Evolutionary conservation across 2,888 invertebrate genomes (phyloP), one percentile per base, ranked within the genome.

Genomic region (Tryphoninae sp.): DNA sequence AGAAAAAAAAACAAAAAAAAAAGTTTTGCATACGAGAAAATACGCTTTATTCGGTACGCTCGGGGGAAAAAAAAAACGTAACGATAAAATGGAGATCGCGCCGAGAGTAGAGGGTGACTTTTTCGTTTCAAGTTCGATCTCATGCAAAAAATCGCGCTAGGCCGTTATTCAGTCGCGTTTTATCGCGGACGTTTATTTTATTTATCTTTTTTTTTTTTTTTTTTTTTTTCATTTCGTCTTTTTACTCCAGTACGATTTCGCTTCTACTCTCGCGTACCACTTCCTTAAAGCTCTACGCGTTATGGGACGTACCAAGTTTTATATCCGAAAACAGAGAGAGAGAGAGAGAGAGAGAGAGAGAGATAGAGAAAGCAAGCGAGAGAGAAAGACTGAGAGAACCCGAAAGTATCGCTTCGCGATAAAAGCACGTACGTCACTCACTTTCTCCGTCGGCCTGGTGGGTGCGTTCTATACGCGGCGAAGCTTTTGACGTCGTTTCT

Each of bases 371-470:
- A 7, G 33, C 4, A 6, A 33, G 33, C 4, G 6, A 33, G 33
- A 33, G 33, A 33, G 33, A 33, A 33, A 33, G 33, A 33, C 33
- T 33, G 9, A 26, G 40, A 73, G 53, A 19, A 19, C 19, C 19
- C 49, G 11, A 51, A 45, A 42, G 40, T 62, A 74, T 80, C 68
- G 71, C 13, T 59, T 53, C 19, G 62, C 64, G 22, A 59, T 68
- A 73, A 73, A 77, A 74, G 59, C 51, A 53, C 71, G 68, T 65
- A 68, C 65, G 75, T 80, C 42, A 58, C 55, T 71, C 58, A 2
- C 45, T 45, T 13, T 13, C 45, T 45, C 45, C 6, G 55, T 55
- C 19, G 55, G 13, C 13, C 9, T 45, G 13, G 11, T 26, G 9
- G 13, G 2, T 26, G 9, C 23, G 16, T 13, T 65, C 9, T 65